Evolutionary conservation across 2,113 vertebrate species (phyloP).

Genomic region (Phalacrocorax carbo): DNA sequence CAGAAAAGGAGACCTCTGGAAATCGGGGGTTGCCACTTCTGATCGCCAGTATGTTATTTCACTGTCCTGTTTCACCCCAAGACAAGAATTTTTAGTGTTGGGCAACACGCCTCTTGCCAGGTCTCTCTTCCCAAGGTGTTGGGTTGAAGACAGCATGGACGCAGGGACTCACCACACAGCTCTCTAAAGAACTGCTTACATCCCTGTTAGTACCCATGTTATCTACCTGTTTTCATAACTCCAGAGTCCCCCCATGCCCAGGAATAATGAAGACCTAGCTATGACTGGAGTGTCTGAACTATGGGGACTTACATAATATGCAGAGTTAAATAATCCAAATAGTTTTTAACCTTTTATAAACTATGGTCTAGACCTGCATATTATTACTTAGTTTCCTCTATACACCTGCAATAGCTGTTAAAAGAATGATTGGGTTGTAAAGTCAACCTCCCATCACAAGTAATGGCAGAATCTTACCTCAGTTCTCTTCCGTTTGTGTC

Average conservation of each 20-base stretch:
- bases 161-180: neutral
- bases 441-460: neutral
- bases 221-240: neutral
- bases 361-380: neutral
- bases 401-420: neutral
- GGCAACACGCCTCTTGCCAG: neutral
- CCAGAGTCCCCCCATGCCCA: neutral
- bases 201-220: neutral
- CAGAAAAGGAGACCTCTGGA: neutral
- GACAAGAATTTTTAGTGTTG: neutral
- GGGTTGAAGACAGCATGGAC: neutral
- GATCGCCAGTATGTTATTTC: accelerated
- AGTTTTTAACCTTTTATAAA: neutral
- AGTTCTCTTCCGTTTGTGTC: neutral
- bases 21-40: neutral
- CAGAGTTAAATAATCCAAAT: neutral
- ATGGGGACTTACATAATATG: neutral
- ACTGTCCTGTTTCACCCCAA: neutral
- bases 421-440: neutral
- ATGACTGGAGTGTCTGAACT: neutral
- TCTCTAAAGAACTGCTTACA: neutral
- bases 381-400: neutral
- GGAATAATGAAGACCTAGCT: neutral
- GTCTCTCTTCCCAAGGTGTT: neutral
- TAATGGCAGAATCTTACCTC: neutral